A percentile compares a stretch with the other conserved stretches of the same genome.
Conservation (phyloP, 2,888 invertebrate species). For the Trachelus iudaicus region DNA sequence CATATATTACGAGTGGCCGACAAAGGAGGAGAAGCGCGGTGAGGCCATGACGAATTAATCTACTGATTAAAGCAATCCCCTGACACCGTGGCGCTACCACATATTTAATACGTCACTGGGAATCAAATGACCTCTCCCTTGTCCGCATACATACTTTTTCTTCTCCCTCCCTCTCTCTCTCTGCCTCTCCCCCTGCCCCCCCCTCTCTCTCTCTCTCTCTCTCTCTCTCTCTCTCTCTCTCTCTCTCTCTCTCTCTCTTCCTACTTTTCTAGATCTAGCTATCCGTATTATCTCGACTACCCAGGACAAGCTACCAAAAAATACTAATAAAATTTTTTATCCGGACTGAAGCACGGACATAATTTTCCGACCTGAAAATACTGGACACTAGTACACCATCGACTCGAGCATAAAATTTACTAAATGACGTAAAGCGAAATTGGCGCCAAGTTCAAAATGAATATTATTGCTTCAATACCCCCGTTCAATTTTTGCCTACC, state of each 20-base stretch:
- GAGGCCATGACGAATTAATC: slow-evolving; percentile 64
- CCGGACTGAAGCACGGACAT: too few relatives aligned
- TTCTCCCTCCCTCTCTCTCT: too few relatives aligned
- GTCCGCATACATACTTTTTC: not conserved
- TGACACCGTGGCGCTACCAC: slow-evolving; percentile 62
- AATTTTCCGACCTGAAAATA: too few relatives aligned
- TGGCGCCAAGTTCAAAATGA: not conserved
- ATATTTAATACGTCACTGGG: slow-evolving; percentile 61
- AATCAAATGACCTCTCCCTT: slow-evolving; percentile 47
- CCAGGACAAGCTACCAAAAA: not conserved
- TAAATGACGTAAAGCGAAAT: not conserved
- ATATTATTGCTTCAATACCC: not conserved
- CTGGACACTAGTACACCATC: too few relatives aligned
- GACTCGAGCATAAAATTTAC: not conserved
- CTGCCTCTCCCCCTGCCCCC: too few relatives aligned
- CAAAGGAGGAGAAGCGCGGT: slow-evolving; percentile 60
- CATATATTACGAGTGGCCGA: slow-evolving; percentile 60
- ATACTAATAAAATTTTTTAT: not conserved
- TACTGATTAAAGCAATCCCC: slow-evolving; percentile 64
- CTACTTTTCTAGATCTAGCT: not conserved
- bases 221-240: too few relatives aligned
- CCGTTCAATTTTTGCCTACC: not conserved
- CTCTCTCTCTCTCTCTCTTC: not conserved
- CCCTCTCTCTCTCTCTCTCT: too few relatives aligned
- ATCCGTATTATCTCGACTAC: not conserved